Percentiles rank a stretch among this genome's conserved stretches.
phyloP scores from a whole-genome alignment of 2,888 invertebrate species.

The Eupithecia subfuscata region DNA sequence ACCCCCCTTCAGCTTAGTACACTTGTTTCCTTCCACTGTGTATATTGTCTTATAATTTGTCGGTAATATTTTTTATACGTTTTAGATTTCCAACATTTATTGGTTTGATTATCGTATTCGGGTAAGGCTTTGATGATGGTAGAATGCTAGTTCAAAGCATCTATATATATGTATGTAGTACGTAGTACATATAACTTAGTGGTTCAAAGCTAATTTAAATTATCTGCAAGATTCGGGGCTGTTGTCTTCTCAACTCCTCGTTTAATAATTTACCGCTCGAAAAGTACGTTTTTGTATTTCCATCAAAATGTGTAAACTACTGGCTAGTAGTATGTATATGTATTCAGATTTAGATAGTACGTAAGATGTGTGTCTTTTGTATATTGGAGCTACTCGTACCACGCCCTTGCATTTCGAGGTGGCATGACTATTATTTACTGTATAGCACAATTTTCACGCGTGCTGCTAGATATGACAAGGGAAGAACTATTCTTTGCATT shows the following conservation, averaged over 20 bases:
- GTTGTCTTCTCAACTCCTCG: not conserved
- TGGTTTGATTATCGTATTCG: slow-evolving; percentile 75
- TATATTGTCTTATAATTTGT: slow-evolving; percentile 6
- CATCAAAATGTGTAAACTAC: not conserved
- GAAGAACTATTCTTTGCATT: not conserved
- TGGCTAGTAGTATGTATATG: not conserved
- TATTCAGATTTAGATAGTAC: not conserved
- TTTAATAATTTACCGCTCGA: not conserved
- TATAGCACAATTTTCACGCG: slow-evolving; percentile 49
- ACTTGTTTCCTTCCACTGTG: too few relatives aligned
- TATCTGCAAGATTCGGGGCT: not conserved
- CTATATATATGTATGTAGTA: too few relatives aligned
- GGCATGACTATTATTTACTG: slow-evolving; percentile 43
- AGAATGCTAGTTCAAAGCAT: slow-evolving; percentile 14
- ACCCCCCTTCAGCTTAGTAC: too few relatives aligned
- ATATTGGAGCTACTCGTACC: slow-evolving; percentile 35
- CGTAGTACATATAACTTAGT: too few relatives aligned
- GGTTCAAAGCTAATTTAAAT: not conserved
- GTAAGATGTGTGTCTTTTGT: slow-evolving; percentile 24
- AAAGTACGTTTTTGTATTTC: not conserved
- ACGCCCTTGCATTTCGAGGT: slow-evolving; percentile 55
- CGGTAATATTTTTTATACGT: slow-evolving; percentile 23
- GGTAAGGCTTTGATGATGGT: slow-evolving; percentile 60
- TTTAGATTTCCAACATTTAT: slow-evolving; percentile 67
- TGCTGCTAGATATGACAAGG: slow-evolving; percentile 43